Conservation (phyloP, 2,888 invertebrate species). For the Molorchus minor region DNA sequence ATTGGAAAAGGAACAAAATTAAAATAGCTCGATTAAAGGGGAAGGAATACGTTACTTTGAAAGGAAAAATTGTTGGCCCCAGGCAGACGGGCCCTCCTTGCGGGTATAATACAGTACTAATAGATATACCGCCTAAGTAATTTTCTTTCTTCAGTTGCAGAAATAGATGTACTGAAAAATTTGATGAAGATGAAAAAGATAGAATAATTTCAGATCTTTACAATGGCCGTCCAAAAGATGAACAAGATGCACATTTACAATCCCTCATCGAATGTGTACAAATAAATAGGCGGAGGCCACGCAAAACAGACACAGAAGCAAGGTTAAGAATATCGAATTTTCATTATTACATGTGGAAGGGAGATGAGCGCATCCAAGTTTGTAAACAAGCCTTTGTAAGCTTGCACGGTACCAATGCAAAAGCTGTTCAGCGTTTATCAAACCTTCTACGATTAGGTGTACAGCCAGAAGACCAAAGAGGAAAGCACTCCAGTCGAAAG, state of each 20-base stretch:
- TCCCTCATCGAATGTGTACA: conserved; percentile 10
- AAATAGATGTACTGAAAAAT: conserved; percentile 6
- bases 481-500: conserved; percentile 1
- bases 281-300: conserved; percentile 2
- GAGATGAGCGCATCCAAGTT: conserved; percentile 1
- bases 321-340: conserved; percentile 7
- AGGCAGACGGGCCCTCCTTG: conserved; percentile 4
- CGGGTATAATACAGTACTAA: background rate
- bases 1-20: conserved; percentile 9
- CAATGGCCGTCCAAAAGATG: conserved; percentile 6
- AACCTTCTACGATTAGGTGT: conserved; percentile 3
- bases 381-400: conserved; percentile 9
- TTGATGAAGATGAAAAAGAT: background rate
- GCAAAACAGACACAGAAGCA: background rate
- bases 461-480: conserved; percentile 7
- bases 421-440: conserved; percentile 3
- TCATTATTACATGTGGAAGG: conserved; percentile 10
- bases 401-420: conserved; percentile 5
- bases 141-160: background rate
- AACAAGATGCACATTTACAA: conserved; percentile 4
- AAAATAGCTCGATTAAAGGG: conserved; percentile 10
- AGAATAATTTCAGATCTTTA: conserved; percentile 2
- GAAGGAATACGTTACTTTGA: conserved; percentile 3
- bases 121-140: no score
- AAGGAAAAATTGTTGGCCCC: conserved; percentile 3